phyloP scores from a whole-genome alignment of 2,888 invertebrate genomes.

The Hyposoter didymator region DNA sequence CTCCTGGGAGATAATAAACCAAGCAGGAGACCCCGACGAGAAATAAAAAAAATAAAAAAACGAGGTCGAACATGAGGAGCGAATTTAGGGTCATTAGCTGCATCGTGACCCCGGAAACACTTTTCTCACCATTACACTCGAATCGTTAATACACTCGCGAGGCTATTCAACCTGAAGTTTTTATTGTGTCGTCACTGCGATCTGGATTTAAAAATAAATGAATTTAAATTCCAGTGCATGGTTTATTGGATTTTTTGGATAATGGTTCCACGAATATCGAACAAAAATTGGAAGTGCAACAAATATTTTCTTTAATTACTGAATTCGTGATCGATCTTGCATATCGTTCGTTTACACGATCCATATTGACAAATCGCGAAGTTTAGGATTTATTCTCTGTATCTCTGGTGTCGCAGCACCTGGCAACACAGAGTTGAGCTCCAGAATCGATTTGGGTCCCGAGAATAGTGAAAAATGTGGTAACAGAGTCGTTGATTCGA shows the following conservation, averaged over 20 bases:
- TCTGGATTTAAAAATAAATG: conserved; percentile 6
- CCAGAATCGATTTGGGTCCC: conserved; percentile 36
- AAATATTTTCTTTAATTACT: background rate
- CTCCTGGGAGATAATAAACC: conserved; percentile 92
- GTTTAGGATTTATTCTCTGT: conserved; percentile 9
- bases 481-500: conserved; percentile 9
- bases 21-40: conserved; percentile 93
- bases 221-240: background rate
- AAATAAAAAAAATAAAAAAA: conserved; percentile 94
- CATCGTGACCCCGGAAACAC: conserved; percentile 85
- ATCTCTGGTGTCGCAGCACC: conserved; percentile 33
- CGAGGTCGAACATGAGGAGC: conserved; percentile 94
- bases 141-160: conserved; percentile 54
- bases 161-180: conserved; percentile 25
- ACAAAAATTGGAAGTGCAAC: background rate
- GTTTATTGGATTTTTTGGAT: background rate
- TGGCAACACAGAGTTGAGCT: conserved; percentile 29
- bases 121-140: conserved; percentile 80
- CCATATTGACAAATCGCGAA: conserved; percentile 26
- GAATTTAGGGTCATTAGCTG: conserved; percentile 94
- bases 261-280: conserved; percentile 44
- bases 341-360: conserved; percentile 4
- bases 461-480: background rate
- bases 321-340: conserved; percentile 7
- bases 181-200: conserved; percentile 5